These are phyloP conservation scores for Phymanthus crucifer DNA, from an alignment of 92 coral and sea anemone species.

Conservation along the genomic window DNA sequence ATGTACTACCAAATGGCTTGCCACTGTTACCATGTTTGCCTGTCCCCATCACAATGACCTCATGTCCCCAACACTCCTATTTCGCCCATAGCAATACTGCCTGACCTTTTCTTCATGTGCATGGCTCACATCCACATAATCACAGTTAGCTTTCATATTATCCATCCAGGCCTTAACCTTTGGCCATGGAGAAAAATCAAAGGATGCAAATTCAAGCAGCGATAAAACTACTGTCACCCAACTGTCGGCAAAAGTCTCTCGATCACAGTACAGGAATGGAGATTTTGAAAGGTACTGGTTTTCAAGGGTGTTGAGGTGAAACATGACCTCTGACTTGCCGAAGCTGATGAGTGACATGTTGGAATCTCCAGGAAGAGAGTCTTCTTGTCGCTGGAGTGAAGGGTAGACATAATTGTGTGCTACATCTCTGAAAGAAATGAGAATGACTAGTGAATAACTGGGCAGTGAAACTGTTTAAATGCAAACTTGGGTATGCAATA, in stretches of 20 bases:
- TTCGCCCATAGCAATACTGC: slow-evolving; percentile 39
- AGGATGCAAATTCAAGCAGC: slow-evolving; percentile 61
- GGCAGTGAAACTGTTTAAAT: too few species aligned
- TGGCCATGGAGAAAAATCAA: slow-evolving; percentile 69
- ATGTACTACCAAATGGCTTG: neutral
- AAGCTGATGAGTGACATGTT: slow-evolving; percentile 61
- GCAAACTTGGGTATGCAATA: too few species aligned
- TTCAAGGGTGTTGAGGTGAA: slow-evolving; percentile 67
- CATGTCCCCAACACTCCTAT: slow-evolving; percentile 40
- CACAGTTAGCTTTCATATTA: slow-evolving; percentile 54
- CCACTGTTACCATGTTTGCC: too few species aligned
- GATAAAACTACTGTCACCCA: slow-evolving; percentile 66
- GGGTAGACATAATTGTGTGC: slow-evolving; percentile 73
- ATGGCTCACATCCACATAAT: slow-evolving; percentile 73
- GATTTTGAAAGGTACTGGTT: slow-evolving; percentile 55
- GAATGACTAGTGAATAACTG: neutral
- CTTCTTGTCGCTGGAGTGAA: slow-evolving; percentile 54
- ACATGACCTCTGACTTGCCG: slow-evolving; percentile 68
- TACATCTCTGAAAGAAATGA: slow-evolving; percentile 46
- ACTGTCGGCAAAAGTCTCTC: slow-evolving; percentile 71
- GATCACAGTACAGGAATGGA: slow-evolving; percentile 46
- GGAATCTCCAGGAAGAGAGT: slow-evolving; percentile 52
- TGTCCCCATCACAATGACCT: neutral
- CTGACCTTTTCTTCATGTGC: slow-evolving; percentile 66
- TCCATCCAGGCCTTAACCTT: slow-evolving; percentile 68